A percentile compares a stretch with the other conserved stretches of the same genome.
phyloP scores from a whole-genome alignment of 2,113 vertebrate species.

The Cettia cetti region DNA sequence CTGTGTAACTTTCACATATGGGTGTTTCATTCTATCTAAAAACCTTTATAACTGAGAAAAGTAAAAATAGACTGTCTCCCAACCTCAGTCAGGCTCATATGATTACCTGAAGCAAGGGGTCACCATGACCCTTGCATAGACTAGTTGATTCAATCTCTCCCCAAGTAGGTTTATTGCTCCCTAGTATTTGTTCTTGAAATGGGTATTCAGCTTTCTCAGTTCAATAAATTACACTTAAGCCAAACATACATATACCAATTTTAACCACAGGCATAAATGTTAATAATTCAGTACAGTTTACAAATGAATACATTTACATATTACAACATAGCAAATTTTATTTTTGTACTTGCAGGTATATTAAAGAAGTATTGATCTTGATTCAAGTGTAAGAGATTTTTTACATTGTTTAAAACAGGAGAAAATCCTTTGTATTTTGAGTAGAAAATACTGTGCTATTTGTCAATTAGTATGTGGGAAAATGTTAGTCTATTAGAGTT shows the following conservation, averaged over 20 bases:
- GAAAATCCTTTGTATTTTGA: neutral
- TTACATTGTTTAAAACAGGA: neutral
- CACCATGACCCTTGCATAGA: neutral
- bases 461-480: neutral
- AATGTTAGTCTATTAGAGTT: neutral
- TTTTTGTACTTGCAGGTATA: neutral
- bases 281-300: neutral
- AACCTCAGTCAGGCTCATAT: fast-evolving
- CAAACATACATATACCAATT: neutral
- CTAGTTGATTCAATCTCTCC: neutral
- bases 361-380: neutral
- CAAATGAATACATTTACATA: neutral
- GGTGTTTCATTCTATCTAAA: neutral
- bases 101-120: neutral
- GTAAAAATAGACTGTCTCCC: neutral
- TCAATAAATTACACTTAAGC: neutral
- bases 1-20: neutral
- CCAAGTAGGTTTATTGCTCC: neutral
- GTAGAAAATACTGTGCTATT: neutral
- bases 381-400: neutral
- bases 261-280: neutral
- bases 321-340: neutral
- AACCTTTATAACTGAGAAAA: neutral
- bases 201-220: neutral
- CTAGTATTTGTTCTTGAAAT: neutral